Conservation (phyloP, 2,888 invertebrate genomes). For the Venustoraphidia nigricollis region DNA sequence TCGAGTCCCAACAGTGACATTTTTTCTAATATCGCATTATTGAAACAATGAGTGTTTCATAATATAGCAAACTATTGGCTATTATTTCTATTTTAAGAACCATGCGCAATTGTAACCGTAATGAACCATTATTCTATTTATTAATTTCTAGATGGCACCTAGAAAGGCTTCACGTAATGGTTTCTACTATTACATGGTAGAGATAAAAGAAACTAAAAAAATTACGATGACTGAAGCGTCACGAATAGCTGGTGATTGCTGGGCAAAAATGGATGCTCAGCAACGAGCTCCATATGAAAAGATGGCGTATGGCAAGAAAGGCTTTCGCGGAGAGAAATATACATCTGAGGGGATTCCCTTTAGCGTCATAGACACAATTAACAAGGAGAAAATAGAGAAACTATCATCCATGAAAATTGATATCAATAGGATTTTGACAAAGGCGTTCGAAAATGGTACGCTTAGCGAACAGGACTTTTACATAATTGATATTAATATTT, state of each 20-base stretch:
- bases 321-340: conserved; percentile 14
- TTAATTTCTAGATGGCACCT: not conserved
- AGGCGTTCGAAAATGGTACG: not conserved
- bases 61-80: no score
- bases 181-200: conserved; percentile 23
- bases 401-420: conserved; percentile 16
- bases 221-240: conserved; percentile 19
- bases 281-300: conserved; percentile 16
- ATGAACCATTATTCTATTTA: no score
- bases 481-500: conserved; percentile 25
- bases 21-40: no score
- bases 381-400: conserved; percentile 12
- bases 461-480: conserved; percentile 18
- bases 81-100: no score
- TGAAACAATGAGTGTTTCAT: no score
- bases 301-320: conserved; percentile 17
- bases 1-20: no score
- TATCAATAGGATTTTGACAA: conserved; percentile 13
- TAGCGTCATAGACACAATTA: conserved; percentile 12
- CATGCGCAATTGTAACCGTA: no score
- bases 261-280: conserved; percentile 15
- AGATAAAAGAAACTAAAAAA: conserved; percentile 19
- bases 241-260: conserved; percentile 13
- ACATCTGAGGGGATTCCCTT: conserved; percentile 19
- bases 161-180: conserved; percentile 16